Base-by-base conservation (phyloP, 2,113 vertebrate species). In the Ceuthmochares aereus region DNA sequence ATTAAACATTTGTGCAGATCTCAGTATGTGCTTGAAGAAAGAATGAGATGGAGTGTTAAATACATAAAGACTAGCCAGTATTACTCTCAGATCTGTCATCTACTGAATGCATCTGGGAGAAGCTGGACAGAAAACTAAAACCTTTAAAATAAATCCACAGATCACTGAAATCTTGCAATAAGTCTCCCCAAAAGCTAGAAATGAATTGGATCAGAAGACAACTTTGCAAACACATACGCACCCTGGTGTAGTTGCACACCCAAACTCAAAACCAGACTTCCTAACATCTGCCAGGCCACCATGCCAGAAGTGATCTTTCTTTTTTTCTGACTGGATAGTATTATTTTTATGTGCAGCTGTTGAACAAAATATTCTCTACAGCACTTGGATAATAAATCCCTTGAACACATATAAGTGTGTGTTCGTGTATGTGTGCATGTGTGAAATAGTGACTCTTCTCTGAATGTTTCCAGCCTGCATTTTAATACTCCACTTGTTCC, bases 1-100 rank as follows among this genome's bases (percentile, higher is more conserved):
- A 95, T 74, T 95, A 90, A 94, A 91, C 84, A 96, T 89, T 96
- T 96, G 91, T 77, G 89, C 63, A 51, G 88, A 89, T 73, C 89
- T 94, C 86, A 74, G 55, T 12, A 64, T 66, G 49, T 52, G 77
- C 81, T 75, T 95, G 76, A 81, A 60, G 58, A 97, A 93, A 89
- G 77, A 93, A 95, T 40, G 52, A 49, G 79, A 93, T 27, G 75
- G 25, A 30, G 27, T 93, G 32, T 75, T 96, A 93, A 92, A 94
- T n/a, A 85, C 42, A 49, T 52, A 66, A 89, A 78, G 87, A 93
- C 49, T 56, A 77, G 58, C 51, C 92, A 89, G 26, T 49, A 80
- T 77, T 76, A 70, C 70, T 87, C 89, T 95, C 63, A 79, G 72
- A 94, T 95, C 32, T 95, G 78, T 91, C 93, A 96, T 95, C 90